Percentiles rank a stretch among this genome's conserved stretches.
Conservation (phyloP, 1,140 invertebrate species). For the Pogonomyrmex californicus region DNA sequence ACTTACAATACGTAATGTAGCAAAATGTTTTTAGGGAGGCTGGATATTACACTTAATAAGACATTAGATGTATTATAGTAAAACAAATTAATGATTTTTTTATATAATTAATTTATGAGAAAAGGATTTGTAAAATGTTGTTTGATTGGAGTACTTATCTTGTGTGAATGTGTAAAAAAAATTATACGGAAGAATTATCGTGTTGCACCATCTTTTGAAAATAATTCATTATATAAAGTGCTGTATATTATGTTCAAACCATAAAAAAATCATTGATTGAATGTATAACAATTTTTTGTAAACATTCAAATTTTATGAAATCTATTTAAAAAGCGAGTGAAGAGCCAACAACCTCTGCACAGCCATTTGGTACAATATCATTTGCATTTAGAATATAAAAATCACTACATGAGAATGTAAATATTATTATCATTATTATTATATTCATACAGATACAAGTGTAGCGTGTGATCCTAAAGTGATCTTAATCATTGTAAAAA, state of each 20-base stretch:
- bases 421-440: slow-evolving; percentile 63
- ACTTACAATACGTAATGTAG: slow-evolving; percentile 75
- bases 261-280: slow-evolving; percentile 64
- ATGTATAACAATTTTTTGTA: slow-evolving; percentile 63
- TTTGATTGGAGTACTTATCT: slow-evolving; percentile 79
- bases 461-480: slow-evolving; percentile 59
- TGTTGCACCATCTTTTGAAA: slow-evolving; percentile 63
- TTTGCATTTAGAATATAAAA: slow-evolving; percentile 75
- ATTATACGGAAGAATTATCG: slow-evolving; percentile 68
- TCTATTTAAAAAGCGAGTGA: slow-evolving; percentile 62
- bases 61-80: slow-evolving; percentile 86
- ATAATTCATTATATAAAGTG: slow-evolving; percentile 53
- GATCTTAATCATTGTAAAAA: slow-evolving; percentile 48
- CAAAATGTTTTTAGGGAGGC: slow-evolving; percentile 79
- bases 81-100: slow-evolving; percentile 82
- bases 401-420: slow-evolving; percentile 66
- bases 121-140: slow-evolving; percentile 79
- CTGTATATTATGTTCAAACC: slow-evolving; percentile 64
- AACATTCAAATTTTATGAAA: slow-evolving; percentile 64
- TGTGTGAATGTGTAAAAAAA: slow-evolving; percentile 74
- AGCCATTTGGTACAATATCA: slow-evolving; percentile 55
- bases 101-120: slow-evolving; percentile 86
- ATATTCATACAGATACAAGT: slow-evolving; percentile 68
- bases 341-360: slow-evolving; percentile 60
- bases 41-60: slow-evolving; percentile 80